These are phyloP conservation scores for Peromyscus maniculatus DNA, from an alignment of 2,113 vertebrate species.

Conservation along the genomic window DNA sequence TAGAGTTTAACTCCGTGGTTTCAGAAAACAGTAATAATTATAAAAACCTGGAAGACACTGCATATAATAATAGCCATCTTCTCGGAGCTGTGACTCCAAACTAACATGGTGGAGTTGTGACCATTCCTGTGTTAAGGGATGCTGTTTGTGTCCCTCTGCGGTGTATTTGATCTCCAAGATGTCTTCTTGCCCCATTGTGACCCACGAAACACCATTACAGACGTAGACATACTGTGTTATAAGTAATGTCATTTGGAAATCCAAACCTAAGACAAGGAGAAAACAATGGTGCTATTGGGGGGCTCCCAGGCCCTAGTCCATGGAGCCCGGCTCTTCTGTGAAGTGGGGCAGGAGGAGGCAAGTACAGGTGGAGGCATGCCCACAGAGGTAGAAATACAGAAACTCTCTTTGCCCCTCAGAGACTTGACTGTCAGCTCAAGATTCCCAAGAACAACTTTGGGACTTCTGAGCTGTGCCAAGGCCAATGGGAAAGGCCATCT, in stretches of 20 bases:
- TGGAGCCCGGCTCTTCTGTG: neutral
- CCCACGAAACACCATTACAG: neutral
- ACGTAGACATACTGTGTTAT: neutral
- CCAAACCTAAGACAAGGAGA: neutral
- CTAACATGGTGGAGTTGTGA: neutral
- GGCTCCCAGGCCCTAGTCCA: neutral
- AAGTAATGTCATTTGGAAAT: neutral
- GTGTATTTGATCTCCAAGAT: neutral
- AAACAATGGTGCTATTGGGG: neutral
- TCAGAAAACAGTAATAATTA: neutral
- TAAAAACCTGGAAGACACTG: neutral
- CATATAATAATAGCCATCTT: neutral
- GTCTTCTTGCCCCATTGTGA: neutral
- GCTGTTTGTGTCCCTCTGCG: neutral
- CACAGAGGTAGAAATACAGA: neutral
- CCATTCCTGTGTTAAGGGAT: neutral
- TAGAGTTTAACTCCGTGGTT: neutral
- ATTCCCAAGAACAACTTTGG: neutral
- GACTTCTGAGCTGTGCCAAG: too few relatives aligned
- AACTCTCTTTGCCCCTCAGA: neutral
- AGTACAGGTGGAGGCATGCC: fast-evolving
- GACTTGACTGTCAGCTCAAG: neutral
- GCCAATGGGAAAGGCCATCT: neutral
- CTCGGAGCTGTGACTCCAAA: neutral
- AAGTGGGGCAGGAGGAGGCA: neutral